These are phyloP conservation scores for Tipula unca DNA, from an alignment of 2,888 invertebrate species.

Conservation along the genomic window DNA sequence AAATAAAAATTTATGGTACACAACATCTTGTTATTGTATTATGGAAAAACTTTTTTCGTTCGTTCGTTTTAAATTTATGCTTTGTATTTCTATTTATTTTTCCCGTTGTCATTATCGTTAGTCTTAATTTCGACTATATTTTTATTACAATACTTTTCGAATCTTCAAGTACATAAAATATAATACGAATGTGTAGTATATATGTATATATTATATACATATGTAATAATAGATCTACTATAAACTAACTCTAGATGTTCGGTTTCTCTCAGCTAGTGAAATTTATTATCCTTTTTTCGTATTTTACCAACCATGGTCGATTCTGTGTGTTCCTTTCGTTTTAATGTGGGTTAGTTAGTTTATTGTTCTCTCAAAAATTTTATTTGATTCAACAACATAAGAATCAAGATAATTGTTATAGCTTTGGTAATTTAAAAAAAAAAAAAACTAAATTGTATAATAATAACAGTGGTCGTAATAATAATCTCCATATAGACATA, in stretches of 20 bases:
- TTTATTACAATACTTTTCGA: conserved; percentile 14
- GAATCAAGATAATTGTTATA: conserved; percentile 8
- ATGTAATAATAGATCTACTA: background rate
- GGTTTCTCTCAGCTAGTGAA: background rate
- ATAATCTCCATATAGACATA: background rate
- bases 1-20: conserved; percentile 8
- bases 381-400: background rate
- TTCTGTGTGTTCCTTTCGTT: background rate
- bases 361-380: background rate
- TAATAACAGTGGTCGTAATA: background rate
- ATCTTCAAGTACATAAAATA: conserved; percentile 14
- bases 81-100: conserved; percentile 4
- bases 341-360: conserved; percentile 8
- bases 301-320: background rate
- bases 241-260: background rate
- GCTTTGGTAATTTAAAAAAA: background rate
- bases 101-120: conserved; percentile 8
- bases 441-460: background rate
- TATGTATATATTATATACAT: no score
- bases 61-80: background rate
- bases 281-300: background rate
- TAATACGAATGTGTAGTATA: background rate
- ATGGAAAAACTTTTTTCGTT: background rate
- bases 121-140: conserved; percentile 14
- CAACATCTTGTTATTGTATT: conserved; percentile 8